Percentiles rank a stretch among this genome's conserved stretches.
phyloP scores from a whole-genome alignment of 2,113 vertebrate species.

The Cavia aperea region DNA sequence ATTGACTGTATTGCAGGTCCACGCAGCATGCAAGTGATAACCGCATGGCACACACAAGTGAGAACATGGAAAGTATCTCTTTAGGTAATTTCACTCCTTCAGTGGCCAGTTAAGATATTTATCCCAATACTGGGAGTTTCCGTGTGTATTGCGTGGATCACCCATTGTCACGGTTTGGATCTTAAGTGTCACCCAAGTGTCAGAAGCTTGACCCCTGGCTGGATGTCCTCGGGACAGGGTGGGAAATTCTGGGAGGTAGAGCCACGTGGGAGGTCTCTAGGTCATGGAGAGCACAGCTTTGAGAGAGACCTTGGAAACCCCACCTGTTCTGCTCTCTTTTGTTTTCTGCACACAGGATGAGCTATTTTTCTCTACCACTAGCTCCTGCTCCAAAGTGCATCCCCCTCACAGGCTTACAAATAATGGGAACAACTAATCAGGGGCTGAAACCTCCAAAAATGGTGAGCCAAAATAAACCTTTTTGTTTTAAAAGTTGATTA shows the following conservation, averaged over 20 bases:
- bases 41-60: fast-evolving
- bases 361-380: background rate
- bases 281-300: background rate
- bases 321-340: background rate
- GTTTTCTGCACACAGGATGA: too few relatives aligned
- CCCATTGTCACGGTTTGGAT: background rate
- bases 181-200: background rate
- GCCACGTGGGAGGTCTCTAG: background rate
- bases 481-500: background rate
- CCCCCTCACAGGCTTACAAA: background rate
- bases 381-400: background rate
- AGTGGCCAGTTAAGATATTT: background rate
- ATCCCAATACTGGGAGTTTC: background rate
- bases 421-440: background rate
- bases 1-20: background rate
- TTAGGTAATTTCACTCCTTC: background rate
- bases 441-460: background rate
- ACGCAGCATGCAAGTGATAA: background rate
- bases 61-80: background rate
- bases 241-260: background rate
- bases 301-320: background rate
- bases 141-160: background rate
- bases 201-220: background rate
- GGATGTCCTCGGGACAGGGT: background rate
- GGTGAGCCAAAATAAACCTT: background rate